Evolutionary conservation across 2,797 vertebrate genomes (phyloP), one percentile per base, ranked within the genome.

Genomic region (Poeciliopsis gracilis): DNA sequence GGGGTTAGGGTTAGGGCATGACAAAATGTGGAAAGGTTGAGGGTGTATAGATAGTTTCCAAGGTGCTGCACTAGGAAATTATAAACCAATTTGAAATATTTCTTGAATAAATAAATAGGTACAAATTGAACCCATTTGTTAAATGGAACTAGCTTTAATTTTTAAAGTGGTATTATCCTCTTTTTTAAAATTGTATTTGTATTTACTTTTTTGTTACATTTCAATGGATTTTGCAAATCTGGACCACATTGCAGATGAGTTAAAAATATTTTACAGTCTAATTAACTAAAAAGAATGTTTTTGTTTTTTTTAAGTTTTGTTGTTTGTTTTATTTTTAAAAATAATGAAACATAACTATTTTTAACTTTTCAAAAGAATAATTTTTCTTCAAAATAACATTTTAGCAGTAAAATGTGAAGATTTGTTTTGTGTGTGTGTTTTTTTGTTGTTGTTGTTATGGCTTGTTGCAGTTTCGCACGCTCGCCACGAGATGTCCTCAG

Each of bases 401-500:
- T 25, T 53, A 59, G 13, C 57, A 30, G n/a, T 59, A 61, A 30
- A 61, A 61, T 3, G 6, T 23, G 51, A 25, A 1, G 51, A 25
- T 23, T 23, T 23, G 20, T 51, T 23, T 20, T 20, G 18, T 2
- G 47, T 9, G 38, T 38, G 38, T 38, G 38, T 38, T 5, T 38
- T 5, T 41, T 41, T 9, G 8, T 41, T 41, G 1, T 41, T 41
- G 1, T 46, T 51, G 0, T 33, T 61, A 6, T 1, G 11, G 8
- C 61, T 13, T 20, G 16, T 4, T 75, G 89, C 38, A 18, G 79
- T 89, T 86, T 20, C 67, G 0, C 11, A 0, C 0, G 36, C n/a
- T 28, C 28, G 0, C 90, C 94, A 12, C 90, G 87, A 94, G 94
- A 80, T 92, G 94, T 91, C 90, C 4, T 10, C 89, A 66, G 63